Percentiles rank a stretch among this genome's conserved stretches.
phyloP scores from a whole-genome alignment of 2,888 invertebrate genomes.

The Prenolepis imparis region DNA sequence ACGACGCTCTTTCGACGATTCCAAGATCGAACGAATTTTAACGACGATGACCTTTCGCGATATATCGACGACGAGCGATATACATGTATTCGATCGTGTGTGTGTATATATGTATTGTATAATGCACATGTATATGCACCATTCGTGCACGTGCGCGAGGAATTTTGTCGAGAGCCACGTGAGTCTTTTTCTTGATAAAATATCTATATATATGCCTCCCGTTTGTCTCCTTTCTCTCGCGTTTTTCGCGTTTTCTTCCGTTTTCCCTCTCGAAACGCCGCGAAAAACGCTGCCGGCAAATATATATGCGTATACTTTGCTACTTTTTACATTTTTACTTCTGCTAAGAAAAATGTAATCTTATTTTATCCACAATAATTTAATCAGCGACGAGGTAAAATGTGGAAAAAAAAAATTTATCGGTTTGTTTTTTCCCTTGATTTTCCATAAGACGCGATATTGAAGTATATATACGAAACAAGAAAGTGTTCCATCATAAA shows the following conservation, averaged over 20 bases:
- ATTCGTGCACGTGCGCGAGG: conserved; percentile 30
- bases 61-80: conserved; percentile 45
- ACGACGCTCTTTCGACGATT: neutral
- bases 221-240: neutral
- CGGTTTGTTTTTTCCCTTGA: neutral
- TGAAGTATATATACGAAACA: neutral
- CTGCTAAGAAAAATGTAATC: conserved; percentile 7
- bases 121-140: too few species aligned
- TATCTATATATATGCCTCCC: conserved; percentile 3
- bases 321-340: conserved; percentile 3
- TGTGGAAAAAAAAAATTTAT: conserved; percentile 29
- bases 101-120: neutral
- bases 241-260: neutral
- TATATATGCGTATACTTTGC: conserved; percentile 23
- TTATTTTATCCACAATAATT: conserved; percentile 47
- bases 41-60: conserved; percentile 38
- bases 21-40: conserved; percentile 8
- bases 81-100: conserved; percentile 39
- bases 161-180: conserved; percentile 64
- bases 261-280: neutral
- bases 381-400: conserved; percentile 18
- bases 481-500: neutral
- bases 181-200: conserved; percentile 64
- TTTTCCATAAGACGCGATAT: neutral
- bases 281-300: conserved; percentile 27